Evolutionary conservation across 2,888 invertebrate species (phyloP).

Genomic region (Hedya salicella): DNA sequence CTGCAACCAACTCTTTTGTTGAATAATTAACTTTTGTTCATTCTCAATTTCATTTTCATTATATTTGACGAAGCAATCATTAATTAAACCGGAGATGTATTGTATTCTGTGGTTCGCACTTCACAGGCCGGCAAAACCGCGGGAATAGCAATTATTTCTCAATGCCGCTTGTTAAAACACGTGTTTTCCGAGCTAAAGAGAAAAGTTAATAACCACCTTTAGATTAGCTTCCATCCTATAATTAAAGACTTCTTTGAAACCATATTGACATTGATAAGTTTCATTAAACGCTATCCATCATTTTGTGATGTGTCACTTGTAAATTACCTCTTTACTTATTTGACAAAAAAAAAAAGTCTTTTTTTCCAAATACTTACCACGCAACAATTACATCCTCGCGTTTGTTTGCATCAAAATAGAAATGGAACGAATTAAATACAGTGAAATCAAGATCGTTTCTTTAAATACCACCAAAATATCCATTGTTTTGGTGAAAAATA

Average conservation of each 20-base stretch:
- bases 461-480: constrained; percentile 53
- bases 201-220: constrained; percentile 67
- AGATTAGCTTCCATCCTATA: constrained; percentile 59
- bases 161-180: constrained; percentile 52
- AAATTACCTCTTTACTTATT: not conserved
- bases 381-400: constrained; percentile 59
- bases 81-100: constrained; percentile 35
- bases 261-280: constrained; percentile 56
- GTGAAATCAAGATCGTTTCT: constrained; percentile 56
- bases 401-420: constrained; percentile 66
- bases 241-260: constrained; percentile 53
- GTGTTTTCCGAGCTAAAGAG: constrained; percentile 65
- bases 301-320: constrained; percentile 14
- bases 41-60: constrained; percentile 56
- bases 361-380: constrained; percentile 66
- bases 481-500: constrained; percentile 58
- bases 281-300: constrained; percentile 26
- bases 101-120: constrained; percentile 43
- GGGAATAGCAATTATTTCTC: constrained; percentile 66
- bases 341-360: constrained; percentile 18
- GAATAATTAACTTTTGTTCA: constrained; percentile 37
- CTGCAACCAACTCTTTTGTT: constrained; percentile 18
- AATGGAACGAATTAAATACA: constrained; percentile 60
- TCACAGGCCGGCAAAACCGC: constrained; percentile 65
- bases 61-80: constrained; percentile 49